Evolutionary conservation across 1,140 invertebrate genomes (phyloP).

Genomic region (Drosophila grimshawi): DNA sequence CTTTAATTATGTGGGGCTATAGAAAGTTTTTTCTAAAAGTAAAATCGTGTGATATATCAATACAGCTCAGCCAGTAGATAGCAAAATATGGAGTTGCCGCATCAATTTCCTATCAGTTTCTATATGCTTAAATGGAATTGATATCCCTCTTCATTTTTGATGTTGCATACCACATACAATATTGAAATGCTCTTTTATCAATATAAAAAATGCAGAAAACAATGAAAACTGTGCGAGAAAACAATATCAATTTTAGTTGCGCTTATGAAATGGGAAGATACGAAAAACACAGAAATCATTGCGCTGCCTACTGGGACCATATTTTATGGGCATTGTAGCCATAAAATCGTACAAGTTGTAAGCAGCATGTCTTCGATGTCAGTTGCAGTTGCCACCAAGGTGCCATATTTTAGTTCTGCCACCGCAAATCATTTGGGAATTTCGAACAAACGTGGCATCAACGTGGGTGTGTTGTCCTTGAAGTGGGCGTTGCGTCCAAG

Average conservation of each 20-base stretch:
- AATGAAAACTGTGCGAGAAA: constrained; percentile 8
- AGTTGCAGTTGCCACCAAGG: constrained; percentile 50
- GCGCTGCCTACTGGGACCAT: constrained; percentile 24
- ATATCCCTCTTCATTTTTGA: neutral
- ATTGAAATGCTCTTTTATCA: neutral
- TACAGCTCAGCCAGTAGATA: too few relatives aligned
- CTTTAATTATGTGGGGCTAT: too few relatives aligned
- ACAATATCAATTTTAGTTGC: constrained; percentile 54
- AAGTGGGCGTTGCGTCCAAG: neutral
- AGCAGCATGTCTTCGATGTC: constrained; percentile 62
- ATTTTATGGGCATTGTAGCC: constrained; percentile 44
- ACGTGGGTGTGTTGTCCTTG: neutral
- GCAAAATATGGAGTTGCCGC: too few relatives aligned
- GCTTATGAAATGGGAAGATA: constrained; percentile 49
- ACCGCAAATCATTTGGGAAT: constrained; percentile 61
- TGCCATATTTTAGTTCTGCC: constrained; percentile 54
- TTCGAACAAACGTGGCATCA: constrained; percentile 41
- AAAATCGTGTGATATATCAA: too few relatives aligned
- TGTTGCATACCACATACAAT: neutral
- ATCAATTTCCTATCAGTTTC: too few relatives aligned
- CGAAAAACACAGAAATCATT: constrained; percentile 33
- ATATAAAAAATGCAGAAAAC: neutral
- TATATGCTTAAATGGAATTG: too few relatives aligned
- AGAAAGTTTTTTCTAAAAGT: too few relatives aligned
- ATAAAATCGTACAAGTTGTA: constrained; percentile 67